A percentile compares a stretch with the other conserved stretches of the same genome.
Evolutionary conservation across 2,113 vertebrate species (phyloP).

Genomic region (Eolophus roseicapilla): DNA sequence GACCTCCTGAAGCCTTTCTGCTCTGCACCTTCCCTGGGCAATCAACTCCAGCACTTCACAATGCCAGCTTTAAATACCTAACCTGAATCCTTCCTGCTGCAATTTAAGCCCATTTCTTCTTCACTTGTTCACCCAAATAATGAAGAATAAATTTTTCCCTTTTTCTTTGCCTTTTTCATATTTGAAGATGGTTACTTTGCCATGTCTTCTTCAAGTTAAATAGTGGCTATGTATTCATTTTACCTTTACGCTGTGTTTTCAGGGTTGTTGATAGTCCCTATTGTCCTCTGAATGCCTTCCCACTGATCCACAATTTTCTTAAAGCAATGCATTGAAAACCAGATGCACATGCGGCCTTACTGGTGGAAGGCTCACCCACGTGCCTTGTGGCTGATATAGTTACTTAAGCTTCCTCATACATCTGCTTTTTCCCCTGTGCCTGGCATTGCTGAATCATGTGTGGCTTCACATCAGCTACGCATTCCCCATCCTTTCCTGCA

Average conservation of each 20-base stretch:
- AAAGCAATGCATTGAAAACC: not conserved
- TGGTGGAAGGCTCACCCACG: not conserved
- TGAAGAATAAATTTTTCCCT: not conserved
- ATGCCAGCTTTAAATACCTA: not conserved
- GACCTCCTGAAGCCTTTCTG: not conserved
- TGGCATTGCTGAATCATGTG: not conserved
- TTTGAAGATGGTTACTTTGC: not conserved
- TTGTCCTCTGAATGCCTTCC: not conserved
- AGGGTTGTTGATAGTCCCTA: not conserved
- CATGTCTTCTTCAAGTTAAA: not conserved
- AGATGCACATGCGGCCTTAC: not conserved
- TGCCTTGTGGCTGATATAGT: not conserved
- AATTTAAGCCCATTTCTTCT: slow-evolving; percentile 10
- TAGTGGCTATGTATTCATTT: not conserved
- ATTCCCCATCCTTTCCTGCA: not conserved
- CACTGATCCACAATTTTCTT: not conserved
- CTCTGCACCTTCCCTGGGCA: not conserved
- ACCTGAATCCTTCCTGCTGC: not conserved
- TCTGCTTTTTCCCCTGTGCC: not conserved
- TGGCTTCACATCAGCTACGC: not conserved
- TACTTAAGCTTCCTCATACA: not conserved
- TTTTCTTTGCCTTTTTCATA: not conserved
- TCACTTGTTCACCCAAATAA: not conserved
- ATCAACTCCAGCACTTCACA: not conserved
- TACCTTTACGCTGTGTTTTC: not conserved